Evolutionary conservation across 2,797 vertebrate genomes (phyloP), one percentile per base, ranked within the genome.

Genomic region (Propithecus deckenii): DNA sequence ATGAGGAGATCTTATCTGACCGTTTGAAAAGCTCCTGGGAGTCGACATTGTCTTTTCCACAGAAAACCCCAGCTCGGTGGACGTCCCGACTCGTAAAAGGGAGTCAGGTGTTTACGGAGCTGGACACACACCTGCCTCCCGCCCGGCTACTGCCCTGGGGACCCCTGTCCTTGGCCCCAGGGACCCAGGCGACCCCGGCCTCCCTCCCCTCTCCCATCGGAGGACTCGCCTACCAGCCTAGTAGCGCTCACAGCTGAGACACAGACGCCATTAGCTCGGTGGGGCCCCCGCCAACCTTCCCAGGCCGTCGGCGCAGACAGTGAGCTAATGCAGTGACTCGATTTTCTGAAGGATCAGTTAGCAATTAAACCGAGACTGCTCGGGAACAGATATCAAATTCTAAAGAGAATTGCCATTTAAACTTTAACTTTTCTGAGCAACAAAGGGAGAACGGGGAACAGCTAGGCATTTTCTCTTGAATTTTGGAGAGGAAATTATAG

Each of bases 301-400:
- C 89, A 48, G 93, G 93, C 95, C 94, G 30, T 32, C 25, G 50
- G 89, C 38, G 87, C 92, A 50, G 78, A 72, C 93, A 48, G 83
- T 96, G 52, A 41, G 65, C 90, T 89, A 78, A 97, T 57, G 65
- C 10, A 96, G 86, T 3, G 74, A 98, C 72, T 97, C 94, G 90
- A 94, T 98, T 97, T 98, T 88, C 98, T 90, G 22, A 95, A 91
- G 96, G 94, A 76, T 91, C 86, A 50, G 91, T 89, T 92, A 91
- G 97, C 96, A 97, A 98, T 98, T 97, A 98, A 97, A 80, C 87
- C 6, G 11, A 72, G 96, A 94, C 69, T 91, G 94, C 85, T 92
- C 69, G 92, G 96, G 95, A 97, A 80, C 91, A 96, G 95, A 96
- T 89, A 96, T 89, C 76, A 97, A 97, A 97, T 97, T 97, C 98